Percentiles rank a stretch among this genome's conserved stretches.
Conservation (phyloP, 1,140 invertebrate species). For the Drosophila yakuba region DNA sequence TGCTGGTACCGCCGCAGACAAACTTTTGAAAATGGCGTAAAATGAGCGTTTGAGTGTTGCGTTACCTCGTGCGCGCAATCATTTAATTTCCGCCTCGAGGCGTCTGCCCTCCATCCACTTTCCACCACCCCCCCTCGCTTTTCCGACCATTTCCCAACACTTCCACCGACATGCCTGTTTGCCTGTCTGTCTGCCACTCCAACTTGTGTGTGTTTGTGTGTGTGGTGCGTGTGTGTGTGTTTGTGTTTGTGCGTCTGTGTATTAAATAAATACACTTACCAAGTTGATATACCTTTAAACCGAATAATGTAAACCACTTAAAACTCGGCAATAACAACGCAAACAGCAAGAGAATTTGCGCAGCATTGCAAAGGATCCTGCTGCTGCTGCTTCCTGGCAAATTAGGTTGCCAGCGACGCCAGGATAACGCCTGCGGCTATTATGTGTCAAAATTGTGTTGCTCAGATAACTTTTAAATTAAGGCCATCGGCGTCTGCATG, state of each 20-base stretch:
- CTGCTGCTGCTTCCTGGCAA: constrained; percentile 42
- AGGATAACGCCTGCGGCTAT: constrained; percentile 56
- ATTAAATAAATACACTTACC: constrained; percentile 83
- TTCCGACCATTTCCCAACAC: constrained; percentile 13
- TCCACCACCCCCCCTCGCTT: neutral
- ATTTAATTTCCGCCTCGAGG: constrained; percentile 81
- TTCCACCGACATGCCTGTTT: constrained; percentile 21
- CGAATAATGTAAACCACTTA: constrained; percentile 83
- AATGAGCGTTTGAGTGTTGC: constrained; percentile 82
- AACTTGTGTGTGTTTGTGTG: constrained; percentile 28
- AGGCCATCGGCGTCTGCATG: constrained; percentile 55
- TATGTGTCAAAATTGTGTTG: constrained; percentile 81
- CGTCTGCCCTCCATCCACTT: constrained; percentile 33
- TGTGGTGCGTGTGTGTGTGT: constrained; percentile 21
- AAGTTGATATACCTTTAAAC: constrained; percentile 82
- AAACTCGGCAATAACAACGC: constrained; percentile 77
- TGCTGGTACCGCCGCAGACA: constrained; percentile 62
- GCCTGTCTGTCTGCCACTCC: constrained; percentile 30
- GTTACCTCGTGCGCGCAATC: constrained; percentile 82
- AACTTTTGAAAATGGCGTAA: constrained; percentile 82
- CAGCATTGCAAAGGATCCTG: constrained; percentile 45
- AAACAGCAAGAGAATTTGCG: constrained; percentile 60
- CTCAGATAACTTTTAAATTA: constrained; percentile 83
- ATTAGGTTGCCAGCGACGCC: constrained; percentile 64
- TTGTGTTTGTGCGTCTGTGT: constrained; percentile 55